These are phyloP conservation scores for Caenorhabditis macrosperma DNA, from an alignment of 2,888 invertebrate genomes.

Conservation along the genomic window DNA sequence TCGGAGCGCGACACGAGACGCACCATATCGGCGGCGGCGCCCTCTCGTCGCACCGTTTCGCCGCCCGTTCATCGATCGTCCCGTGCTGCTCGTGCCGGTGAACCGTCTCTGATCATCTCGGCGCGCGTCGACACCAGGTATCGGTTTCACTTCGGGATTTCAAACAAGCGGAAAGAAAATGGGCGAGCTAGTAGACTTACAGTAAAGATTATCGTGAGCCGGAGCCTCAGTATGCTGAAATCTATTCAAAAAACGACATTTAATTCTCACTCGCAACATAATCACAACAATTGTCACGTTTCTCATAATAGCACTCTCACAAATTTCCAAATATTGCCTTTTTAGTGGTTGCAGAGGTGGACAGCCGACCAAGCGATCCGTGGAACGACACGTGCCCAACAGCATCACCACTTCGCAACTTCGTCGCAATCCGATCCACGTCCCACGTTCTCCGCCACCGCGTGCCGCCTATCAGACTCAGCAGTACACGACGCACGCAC, in stretches of 20 bases:
- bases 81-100: not conserved
- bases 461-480: conserved; percentile 30
- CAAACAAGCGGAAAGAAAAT: no score
- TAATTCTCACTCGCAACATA: no score
- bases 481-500: not conserved
- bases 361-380: conserved; percentile 20
- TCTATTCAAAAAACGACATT: no score
- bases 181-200: no score
- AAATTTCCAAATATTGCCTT: not conserved
- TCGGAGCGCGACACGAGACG: conserved; percentile 19
- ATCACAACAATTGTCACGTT: no score
- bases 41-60: not conserved
- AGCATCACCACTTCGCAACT: conserved; percentile 52
- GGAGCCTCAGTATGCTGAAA: no score
- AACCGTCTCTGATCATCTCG: conserved; percentile 48
- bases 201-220: no score
- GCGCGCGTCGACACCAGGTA: conserved; percentile 43
- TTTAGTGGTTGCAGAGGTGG: conserved; percentile 33
- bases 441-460: not conserved
- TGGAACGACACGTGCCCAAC: conserved; percentile 40
- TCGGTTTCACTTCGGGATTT: not conserved
- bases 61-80: not conserved
- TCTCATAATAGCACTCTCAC: not conserved
- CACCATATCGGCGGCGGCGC: conserved; percentile 9
- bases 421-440: conserved; percentile 20